phyloP scores from a whole-genome alignment of 2,797 vertebrate species.

The Carapus acus region DNA sequence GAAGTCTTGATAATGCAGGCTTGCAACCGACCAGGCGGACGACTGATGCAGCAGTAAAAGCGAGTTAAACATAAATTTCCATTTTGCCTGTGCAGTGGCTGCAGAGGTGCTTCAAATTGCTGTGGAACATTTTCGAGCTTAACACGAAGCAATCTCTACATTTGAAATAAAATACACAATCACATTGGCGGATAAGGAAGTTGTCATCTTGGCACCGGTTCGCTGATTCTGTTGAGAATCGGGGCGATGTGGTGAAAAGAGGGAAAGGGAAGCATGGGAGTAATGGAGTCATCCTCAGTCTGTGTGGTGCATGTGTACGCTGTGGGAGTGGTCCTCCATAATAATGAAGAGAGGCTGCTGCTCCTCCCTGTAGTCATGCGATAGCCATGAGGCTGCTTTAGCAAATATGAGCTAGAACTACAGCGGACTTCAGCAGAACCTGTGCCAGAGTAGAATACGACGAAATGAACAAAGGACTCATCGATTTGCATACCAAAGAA shows the following conservation, averaged over 20 bases:
- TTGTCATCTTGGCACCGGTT: not conserved
- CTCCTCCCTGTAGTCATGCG: slow-evolving; percentile 11
- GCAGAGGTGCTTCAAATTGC: not conserved
- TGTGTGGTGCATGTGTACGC: not conserved
- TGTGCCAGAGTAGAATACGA: slow-evolving; percentile 5
- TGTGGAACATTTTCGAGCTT: too few relatives aligned
- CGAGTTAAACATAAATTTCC: not conserved
- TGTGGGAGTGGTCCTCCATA: not conserved
- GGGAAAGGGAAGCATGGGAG: not conserved
- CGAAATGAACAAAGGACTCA: not conserved
- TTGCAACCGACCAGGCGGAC: slow-evolving; percentile 21
- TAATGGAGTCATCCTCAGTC: slow-evolving; percentile 4
- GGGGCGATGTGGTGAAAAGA: not conserved
- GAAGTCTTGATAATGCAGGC: slow-evolving; percentile 34
- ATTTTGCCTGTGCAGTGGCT: not conserved
- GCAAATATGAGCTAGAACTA: not conserved
- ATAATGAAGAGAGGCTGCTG: slow-evolving; percentile 1
- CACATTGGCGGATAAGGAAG: too few relatives aligned
- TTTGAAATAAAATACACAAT: too few relatives aligned
- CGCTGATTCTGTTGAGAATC: not conserved
- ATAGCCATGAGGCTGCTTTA: slow-evolving; percentile 9
- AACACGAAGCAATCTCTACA: too few relatives aligned
- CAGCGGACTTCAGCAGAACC: too few relatives aligned
- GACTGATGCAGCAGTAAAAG: not conserved
- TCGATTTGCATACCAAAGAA: too few relatives aligned